Evolutionary conservation across 2,797 vertebrate species (phyloP), one percentile per base, ranked within the genome.

Genomic region (Anabacerthia variegaticeps): DNA sequence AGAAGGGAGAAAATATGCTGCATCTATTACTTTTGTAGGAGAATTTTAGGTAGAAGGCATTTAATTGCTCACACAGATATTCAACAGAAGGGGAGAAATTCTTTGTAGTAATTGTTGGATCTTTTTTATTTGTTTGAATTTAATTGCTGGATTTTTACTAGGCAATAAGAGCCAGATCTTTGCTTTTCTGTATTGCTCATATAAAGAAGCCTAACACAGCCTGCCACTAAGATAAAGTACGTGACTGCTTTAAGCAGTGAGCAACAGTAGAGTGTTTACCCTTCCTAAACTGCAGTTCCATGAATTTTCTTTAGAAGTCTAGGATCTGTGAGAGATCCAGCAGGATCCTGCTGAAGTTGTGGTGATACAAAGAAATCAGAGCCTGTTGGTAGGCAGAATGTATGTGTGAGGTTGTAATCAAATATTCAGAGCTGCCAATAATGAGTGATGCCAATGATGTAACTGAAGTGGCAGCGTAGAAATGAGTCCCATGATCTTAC

Each of bases 371-470:
- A 69, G 67, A 68, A 76, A 61, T n/a, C 21, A 24, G 66, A 94
- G 77, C 18, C 74, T 69, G 63, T n/a, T 79, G 39, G 54, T 27
- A 85, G 71, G 87, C 63, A 62, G 59, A 2, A 9, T 51, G 34
- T 9, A 15, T 44, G 65, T 67, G 82, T 85, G 83, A 95, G 83
- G 61, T 12, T 87, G 63, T 26, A 79, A 92, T 89, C 59, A 71
- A 90, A 65, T 89, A 82, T 82, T 89, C 83, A 80, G 71, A 62
- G 55, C 74, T 97, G 88, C 78, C 92, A 95, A 46, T 89, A 95
- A 49, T 59, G 84, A 95, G 52, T 86, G 93, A 92, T 81, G 67
- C 2, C 86, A 76, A 55, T 11, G 75, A 73, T 82, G 44, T 28
- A 52, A 22, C 71, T 41, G 48, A 49, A 85, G 10, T 80, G 92